phyloP scores from a whole-genome alignment of 2,888 invertebrate species.

The Hyles lineata region DNA sequence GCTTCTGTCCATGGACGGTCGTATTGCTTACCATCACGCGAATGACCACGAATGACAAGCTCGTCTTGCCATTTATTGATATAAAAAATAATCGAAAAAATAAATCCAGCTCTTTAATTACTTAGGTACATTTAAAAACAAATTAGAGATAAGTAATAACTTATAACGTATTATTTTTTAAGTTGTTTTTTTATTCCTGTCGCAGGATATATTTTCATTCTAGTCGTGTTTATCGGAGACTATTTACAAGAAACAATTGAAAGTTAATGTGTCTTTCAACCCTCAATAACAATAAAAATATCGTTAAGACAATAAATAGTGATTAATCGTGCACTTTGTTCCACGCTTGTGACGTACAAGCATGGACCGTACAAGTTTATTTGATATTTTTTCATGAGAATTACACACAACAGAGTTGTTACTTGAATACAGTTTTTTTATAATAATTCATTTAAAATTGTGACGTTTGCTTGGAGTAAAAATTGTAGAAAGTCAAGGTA shows the following conservation, averaged over 20 bases:
- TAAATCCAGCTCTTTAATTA: too few species aligned
- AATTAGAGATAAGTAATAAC: too few species aligned
- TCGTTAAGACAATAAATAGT: slow-evolving; percentile 58
- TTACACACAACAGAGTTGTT: not conserved
- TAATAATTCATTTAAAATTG: not conserved
- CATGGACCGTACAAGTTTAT: slow-evolving; percentile 30
- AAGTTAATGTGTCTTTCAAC: slow-evolving; percentile 44
- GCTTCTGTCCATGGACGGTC: too few species aligned
- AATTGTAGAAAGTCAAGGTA: too few species aligned
- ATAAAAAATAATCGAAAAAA: too few species aligned
- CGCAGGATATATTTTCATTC: not conserved
- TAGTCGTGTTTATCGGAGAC: slow-evolving; percentile 28
- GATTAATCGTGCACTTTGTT: slow-evolving; percentile 73
- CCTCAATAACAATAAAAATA: slow-evolving; percentile 51
- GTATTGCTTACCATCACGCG: too few species aligned
- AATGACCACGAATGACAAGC: too few species aligned
- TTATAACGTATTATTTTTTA: not conserved
- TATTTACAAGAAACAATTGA: slow-evolving; percentile 48
- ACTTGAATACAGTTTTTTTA: not conserved
- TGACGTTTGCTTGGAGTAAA: not conserved
- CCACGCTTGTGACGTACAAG: slow-evolving; percentile 41
- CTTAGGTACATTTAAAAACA: too few species aligned
- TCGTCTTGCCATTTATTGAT: too few species aligned
- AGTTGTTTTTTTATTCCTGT: not conserved
- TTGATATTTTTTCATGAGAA: slow-evolving; percentile 9